A percentile compares a stretch with the other conserved stretches of the same genome.
These are phyloP conservation scores for Peromyscus aztecus DNA, from an alignment of 2,797 vertebrate species.

Conservation along the genomic window DNA sequence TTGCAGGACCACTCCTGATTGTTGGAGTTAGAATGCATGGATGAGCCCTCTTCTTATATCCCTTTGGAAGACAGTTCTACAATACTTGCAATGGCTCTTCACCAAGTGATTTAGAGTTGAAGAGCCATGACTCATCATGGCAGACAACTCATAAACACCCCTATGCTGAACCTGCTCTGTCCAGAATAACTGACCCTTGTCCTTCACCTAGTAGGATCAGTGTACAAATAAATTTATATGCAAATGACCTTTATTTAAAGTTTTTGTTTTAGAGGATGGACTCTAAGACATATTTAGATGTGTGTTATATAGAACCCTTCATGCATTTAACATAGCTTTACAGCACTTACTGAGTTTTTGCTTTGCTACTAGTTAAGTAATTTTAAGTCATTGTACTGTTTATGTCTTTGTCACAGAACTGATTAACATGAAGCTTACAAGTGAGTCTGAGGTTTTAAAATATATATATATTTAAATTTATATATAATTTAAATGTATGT, in stretches of 20 bases:
- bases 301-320: background rate
- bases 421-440: background rate
- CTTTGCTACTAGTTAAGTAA: background rate
- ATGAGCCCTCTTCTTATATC: background rate
- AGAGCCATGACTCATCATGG: background rate
- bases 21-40: background rate
- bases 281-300: background rate
- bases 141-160: background rate
- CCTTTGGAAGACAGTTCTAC: background rate
- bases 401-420: background rate
- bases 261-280: background rate
- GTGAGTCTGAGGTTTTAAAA: background rate
- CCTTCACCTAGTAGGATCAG: background rate
- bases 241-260: background rate
- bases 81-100: background rate
- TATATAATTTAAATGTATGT: too few species aligned
- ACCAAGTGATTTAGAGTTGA: background rate
- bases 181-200: background rate
- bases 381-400: constrained; percentile 35
- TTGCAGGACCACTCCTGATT: background rate
- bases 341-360: background rate
- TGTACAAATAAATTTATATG: background rate
- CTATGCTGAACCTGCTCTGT: background rate
- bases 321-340: background rate
- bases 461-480: background rate